phyloP scores from a whole-genome alignment of 2,113 vertebrate genomes.

The Australoheros scitulus region DNA sequence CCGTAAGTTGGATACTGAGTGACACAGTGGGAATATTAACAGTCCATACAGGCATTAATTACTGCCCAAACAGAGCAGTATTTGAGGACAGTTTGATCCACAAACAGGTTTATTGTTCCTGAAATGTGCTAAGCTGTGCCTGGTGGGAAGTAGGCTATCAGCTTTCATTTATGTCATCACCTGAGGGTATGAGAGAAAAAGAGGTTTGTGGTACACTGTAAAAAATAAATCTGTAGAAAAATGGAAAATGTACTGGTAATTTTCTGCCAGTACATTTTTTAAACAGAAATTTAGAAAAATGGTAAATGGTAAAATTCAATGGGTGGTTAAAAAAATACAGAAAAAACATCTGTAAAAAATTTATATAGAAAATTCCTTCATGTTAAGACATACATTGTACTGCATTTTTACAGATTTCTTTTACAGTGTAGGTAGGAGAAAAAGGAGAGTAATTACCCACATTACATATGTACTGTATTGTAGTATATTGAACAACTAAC shows the following conservation, averaged over 20 bases:
- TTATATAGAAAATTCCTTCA: not conserved
- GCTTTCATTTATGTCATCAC: conserved; percentile 47
- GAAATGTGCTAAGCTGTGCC: conserved; percentile 33
- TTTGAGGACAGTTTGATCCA: conserved; percentile 31
- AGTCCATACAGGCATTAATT: conserved; percentile 23
- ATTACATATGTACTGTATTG: conserved; percentile 27
- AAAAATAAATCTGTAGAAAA: not conserved
- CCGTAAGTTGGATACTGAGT: not conserved
- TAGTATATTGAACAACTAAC: conserved; percentile 34
- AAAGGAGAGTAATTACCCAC: conserved; percentile 30
- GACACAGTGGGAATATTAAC: conserved; percentile 16
- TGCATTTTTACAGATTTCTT: not conserved
- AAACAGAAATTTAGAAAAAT: not conserved
- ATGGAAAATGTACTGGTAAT: not conserved
- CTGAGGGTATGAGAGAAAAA: conserved; percentile 26
- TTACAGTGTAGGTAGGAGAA: conserved; percentile 21
- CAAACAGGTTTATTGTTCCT: conserved; percentile 14
- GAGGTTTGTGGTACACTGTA: conserved; percentile 6
- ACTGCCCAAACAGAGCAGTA: conserved; percentile 31
- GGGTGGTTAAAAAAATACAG: not conserved
- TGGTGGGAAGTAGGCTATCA: conserved; percentile 20
- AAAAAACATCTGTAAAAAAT: not conserved
- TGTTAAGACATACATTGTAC: not conserved
- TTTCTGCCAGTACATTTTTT: not conserved
- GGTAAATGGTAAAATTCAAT: not conserved